A percentile compares a stretch with the other conserved stretches of the same genome.
Evolutionary conservation across 2,797 vertebrate species (phyloP).

Genomic region (Poecilia velifera): DNA sequence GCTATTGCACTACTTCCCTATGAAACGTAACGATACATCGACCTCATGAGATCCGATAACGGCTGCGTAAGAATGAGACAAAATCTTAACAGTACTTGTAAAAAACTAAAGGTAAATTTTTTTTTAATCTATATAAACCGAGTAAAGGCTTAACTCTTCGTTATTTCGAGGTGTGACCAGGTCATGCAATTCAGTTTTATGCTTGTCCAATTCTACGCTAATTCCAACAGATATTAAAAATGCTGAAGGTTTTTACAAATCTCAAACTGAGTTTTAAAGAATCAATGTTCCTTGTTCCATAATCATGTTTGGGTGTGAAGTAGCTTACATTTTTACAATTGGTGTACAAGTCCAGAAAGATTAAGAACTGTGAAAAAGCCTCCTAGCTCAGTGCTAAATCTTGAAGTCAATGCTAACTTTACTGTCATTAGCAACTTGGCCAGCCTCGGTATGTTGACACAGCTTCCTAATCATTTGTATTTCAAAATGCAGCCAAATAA

Average conservation of each 20-base stretch:
- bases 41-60: neutral
- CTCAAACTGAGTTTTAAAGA: neutral
- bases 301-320: neutral
- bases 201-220: neutral
- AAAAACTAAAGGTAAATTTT: neutral
- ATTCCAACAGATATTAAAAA: neutral
- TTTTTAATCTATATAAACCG: neutral
- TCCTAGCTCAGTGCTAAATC: neutral
- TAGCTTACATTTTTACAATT: neutral
- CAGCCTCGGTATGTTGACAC: neutral
- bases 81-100: neutral
- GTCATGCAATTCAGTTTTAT: neutral
- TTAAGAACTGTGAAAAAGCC: neutral
- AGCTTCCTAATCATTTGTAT: neutral
- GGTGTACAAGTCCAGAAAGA: neutral
- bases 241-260: neutral
- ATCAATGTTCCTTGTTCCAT: neutral
- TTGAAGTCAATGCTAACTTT: neutral
- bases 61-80: neutral
- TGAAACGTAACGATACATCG: neutral
- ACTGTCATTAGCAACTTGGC: neutral
- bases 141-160: neutral
- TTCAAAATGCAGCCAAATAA: neutral
- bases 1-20: neutral
- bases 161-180: neutral